Evolutionary conservation across 2,113 vertebrate genomes (phyloP).

Genomic region (Himantopus leucocephalus): DNA sequence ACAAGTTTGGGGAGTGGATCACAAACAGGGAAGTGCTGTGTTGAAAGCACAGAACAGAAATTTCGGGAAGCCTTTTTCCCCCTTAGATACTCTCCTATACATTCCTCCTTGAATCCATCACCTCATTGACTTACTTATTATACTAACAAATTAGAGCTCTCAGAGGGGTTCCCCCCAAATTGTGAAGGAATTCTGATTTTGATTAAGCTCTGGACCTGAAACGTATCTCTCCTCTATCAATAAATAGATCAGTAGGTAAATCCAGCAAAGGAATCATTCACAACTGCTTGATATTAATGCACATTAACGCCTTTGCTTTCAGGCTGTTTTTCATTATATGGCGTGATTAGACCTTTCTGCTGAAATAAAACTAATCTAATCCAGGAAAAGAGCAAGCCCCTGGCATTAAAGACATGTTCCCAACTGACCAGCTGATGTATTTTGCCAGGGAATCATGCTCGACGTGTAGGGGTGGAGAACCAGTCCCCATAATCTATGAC

Average conservation of each 20-base stretch:
- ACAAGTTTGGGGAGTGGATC: neutral
- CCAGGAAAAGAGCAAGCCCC: neutral
- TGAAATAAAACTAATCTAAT: slow-evolving; percentile 16
- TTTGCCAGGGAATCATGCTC: slow-evolving; percentile 32
- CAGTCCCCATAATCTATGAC: slow-evolving; percentile 63
- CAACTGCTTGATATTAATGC: neutral
- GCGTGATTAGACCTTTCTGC: neutral
- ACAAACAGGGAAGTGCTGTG: neutral
- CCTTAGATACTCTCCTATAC: neutral
- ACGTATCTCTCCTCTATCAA: neutral
- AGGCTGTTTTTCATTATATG: neutral
- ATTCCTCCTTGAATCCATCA: neutral
- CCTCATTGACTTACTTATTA: neutral
- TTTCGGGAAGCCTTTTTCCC: neutral
- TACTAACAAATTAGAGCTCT: neutral
- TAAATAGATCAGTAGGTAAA: neutral
- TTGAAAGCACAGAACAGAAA: neutral
- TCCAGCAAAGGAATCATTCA: neutral
- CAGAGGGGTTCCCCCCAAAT: accelerated
- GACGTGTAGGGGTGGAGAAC: neutral
- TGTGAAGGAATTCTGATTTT: neutral
- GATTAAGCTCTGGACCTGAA: neutral
- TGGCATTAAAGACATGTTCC: neutral
- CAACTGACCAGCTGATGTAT: slow-evolving; percentile 26
- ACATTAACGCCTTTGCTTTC: neutral